phyloP scores from a whole-genome alignment of 2,113 vertebrate species.

The Ctenodactylus gundi region DNA sequence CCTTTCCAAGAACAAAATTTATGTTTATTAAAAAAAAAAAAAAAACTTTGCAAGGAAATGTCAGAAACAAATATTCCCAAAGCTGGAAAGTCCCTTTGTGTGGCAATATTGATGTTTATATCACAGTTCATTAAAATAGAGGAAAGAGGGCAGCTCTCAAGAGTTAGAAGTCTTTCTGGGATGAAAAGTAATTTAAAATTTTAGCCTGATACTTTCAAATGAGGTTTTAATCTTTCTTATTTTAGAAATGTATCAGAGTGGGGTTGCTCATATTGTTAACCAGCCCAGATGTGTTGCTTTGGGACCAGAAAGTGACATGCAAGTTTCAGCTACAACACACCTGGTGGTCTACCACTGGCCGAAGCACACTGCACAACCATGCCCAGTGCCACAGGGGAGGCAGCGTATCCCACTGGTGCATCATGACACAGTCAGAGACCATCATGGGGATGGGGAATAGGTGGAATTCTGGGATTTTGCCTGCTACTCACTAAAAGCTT shows the following conservation, averaged over 20 bases:
- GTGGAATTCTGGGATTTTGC: too few species aligned
- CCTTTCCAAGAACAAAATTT: neutral
- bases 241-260: neutral
- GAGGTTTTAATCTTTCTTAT: neutral
- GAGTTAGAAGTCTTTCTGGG: neutral
- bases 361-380: neutral
- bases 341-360: neutral
- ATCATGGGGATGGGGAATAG: too few species aligned
- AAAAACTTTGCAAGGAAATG: constrained; percentile 16
- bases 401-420: neutral
- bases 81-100: constrained; percentile 25
- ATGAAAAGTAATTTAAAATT: neutral
- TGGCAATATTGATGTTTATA: neutral
- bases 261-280: neutral
- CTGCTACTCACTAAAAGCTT: too few species aligned
- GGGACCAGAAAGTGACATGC: neutral
- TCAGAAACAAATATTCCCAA: neutral
- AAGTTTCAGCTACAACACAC: neutral
- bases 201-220: neutral
- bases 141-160: neutral
- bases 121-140: neutral
- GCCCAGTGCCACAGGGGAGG: neutral
- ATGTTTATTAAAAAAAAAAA: too few species aligned
- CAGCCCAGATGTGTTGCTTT: neutral
- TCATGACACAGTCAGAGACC: too few species aligned